phyloP scores from a whole-genome alignment of 2,113 vertebrate genomes.

The Raphicerus campestris region DNA sequence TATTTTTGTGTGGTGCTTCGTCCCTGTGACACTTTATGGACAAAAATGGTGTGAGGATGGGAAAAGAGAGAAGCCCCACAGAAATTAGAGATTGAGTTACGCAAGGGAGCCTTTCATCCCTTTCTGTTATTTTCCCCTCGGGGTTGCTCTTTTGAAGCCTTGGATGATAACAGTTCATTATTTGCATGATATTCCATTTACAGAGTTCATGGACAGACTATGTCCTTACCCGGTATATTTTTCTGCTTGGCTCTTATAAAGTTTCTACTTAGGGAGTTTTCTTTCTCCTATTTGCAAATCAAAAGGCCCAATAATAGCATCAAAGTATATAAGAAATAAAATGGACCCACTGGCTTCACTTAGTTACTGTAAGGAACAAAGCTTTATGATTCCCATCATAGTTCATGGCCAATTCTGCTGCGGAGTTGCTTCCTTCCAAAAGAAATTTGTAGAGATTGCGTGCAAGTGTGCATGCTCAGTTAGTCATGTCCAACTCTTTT shows the following conservation, averaged over 20 bases:
- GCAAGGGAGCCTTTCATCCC: not conserved
- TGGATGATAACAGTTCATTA: conserved; percentile 63
- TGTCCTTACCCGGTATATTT: conserved; percentile 59
- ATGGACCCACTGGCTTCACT: not conserved
- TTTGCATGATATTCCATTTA: conserved; percentile 60
- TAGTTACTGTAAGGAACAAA: not conserved
- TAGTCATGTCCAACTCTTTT: not conserved
- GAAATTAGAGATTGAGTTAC: not conserved
- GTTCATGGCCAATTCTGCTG: not conserved
- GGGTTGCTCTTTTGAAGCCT: conserved; percentile 51
- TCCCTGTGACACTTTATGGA: not conserved
- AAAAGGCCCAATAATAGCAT: not conserved
- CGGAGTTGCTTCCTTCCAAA: not conserved
- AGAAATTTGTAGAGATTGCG: not conserved
- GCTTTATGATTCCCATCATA: not conserved
- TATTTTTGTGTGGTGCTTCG: not conserved
- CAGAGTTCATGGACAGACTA: conserved; percentile 19
- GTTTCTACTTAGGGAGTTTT: conserved; percentile 42
- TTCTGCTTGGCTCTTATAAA: conserved; percentile 63
- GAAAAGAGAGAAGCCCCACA: not conserved
- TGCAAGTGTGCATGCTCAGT: not conserved
- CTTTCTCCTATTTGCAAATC: conserved; percentile 46
- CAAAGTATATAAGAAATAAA: not conserved
- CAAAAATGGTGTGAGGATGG: not conserved
- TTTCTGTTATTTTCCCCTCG: not conserved